These are phyloP conservation scores for Physocephala rufipes DNA, from an alignment of 2,888 invertebrate genomes.

Conservation along the genomic window DNA sequence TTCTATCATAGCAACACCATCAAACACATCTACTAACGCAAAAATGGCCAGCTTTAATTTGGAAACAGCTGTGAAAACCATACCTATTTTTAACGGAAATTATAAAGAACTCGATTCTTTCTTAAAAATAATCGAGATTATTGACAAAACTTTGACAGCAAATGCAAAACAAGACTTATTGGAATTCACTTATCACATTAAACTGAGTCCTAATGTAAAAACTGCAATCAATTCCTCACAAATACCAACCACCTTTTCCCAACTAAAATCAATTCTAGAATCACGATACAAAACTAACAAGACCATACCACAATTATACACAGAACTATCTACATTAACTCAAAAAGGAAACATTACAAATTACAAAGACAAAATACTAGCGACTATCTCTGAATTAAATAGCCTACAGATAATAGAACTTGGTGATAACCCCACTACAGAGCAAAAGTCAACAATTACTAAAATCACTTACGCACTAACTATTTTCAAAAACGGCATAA, in stretches of 20 bases:
- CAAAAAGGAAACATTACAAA: constrained; percentile 3
- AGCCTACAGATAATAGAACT: too few species aligned
- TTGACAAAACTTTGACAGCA: constrained; percentile 3
- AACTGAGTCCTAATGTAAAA: constrained; percentile 6
- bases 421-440: too few species aligned
- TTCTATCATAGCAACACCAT: too few species aligned
- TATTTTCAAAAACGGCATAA: too few species aligned
- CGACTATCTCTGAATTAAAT: too few species aligned
- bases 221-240: constrained; percentile 3
- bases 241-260: not conserved
- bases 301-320: not conserved
- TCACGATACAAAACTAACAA: not conserved
- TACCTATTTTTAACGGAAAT: not conserved
- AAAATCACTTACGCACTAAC: too few species aligned
- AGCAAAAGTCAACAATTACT: too few species aligned
- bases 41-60: too few species aligned
- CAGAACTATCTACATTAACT: constrained; percentile 4
- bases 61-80: not conserved
- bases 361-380: constrained; percentile 11
- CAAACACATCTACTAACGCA: too few species aligned
- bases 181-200: constrained; percentile 13
- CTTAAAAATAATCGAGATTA: not conserved
- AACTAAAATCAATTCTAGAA: not conserved
- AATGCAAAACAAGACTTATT: constrained; percentile 4
- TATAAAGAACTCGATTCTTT: not conserved